phyloP scores from a whole-genome alignment of 2,113 vertebrate species.

The Rhabdornis inornatus region DNA sequence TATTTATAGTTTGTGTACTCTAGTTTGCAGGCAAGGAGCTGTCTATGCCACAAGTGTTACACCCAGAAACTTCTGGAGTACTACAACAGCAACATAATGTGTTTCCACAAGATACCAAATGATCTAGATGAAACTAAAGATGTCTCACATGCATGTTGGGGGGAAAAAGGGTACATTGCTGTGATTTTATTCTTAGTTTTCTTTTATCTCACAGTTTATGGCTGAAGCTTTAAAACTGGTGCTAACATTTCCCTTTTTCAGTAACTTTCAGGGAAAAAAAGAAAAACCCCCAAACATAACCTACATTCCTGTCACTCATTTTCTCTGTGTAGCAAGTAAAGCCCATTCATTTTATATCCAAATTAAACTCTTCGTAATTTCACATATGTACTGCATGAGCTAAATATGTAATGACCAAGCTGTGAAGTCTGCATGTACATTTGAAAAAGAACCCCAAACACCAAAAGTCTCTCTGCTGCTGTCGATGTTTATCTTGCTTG shows the following conservation, averaged over 20 bases:
- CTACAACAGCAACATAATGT: background rate
- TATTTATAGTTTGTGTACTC: background rate
- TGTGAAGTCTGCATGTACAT: background rate
- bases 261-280: background rate
- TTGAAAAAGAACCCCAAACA: background rate
- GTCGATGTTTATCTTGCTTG: background rate
- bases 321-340: background rate
- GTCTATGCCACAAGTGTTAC: background rate
- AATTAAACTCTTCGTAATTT: background rate
- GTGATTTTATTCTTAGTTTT: background rate
- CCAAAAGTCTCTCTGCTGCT: background rate
- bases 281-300: background rate
- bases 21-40: background rate
- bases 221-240: background rate
- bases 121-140: background rate
- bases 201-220: background rate
- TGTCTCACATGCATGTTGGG: background rate
- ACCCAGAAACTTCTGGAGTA: background rate
- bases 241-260: background rate
- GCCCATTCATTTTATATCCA: background rate
- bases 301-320: background rate
- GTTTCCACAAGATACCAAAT: background rate
- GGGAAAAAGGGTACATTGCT: background rate
- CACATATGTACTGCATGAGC: background rate
- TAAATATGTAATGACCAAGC: background rate